Evolutionary conservation across 2,113 vertebrate species (phyloP), one percentile per base, ranked within the genome.

Genomic region (Protobothrops mucrosquamatus): DNA sequence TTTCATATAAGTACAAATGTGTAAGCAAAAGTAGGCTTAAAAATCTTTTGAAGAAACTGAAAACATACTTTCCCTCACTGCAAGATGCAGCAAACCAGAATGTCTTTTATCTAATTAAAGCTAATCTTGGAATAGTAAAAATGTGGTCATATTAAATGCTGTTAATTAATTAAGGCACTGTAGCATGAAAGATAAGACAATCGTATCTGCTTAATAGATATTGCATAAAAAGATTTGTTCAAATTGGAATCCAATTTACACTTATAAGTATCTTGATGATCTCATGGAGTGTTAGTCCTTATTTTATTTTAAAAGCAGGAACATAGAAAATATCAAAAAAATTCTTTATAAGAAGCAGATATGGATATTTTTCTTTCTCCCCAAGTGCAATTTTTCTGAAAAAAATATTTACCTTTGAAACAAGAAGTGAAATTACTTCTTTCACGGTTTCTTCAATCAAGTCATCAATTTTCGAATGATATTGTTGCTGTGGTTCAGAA

Each of bases 381-480:
- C 69, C 74, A 39, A 81, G 34, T 43, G 20, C 54, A 6, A 0
- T 85, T 96, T 88, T n/a, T 91, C 43, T 92, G 92, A 0, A 93
- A 95, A 85, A 3, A 96, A 96, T 34, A 88, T 96, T 95, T 98
- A 99, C 99, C 99, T 99, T 99, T 94, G 98, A 98, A 95, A 99
- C 98, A 18, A 99, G 98, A 89, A 98, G 98, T 46, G 98, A 98
- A 97, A 99, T 98, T 96, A 99, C 98, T 97, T 99, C 99, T 97
- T 99, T 99, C 94, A 99, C 98, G 29, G 98, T 97, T 94, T 98
- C 98, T 93, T 99, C 99, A 94, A 99, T 98, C 97, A 99, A 98
- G 93, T 99, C 98, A 93, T 99, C 99, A 96, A 99, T 99, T 98
- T 99, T 99, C 87, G 99, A 99, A 97, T 99, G 99, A 98, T 99